Conservation (phyloP, 1,140 invertebrate species). For the Dendroctonus valens region DNA sequence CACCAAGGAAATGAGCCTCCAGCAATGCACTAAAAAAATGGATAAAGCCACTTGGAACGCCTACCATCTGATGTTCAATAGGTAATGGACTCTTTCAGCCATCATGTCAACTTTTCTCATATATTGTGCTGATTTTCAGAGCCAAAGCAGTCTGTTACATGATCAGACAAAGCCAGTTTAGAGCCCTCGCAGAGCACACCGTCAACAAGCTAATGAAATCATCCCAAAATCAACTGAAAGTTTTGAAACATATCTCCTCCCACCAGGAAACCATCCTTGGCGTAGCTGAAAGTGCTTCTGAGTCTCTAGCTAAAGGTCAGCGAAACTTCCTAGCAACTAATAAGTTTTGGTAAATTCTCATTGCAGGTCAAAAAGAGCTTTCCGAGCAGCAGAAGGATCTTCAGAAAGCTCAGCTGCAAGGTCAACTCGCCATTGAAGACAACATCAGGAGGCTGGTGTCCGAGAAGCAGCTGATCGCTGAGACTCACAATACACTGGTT, state of each 20-base stretch:
- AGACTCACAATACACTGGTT: constrained; percentile 59
- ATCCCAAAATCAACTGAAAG: constrained; percentile 50
- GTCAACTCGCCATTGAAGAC: constrained; percentile 55
- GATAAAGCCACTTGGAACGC: constrained; percentile 69
- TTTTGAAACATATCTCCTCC: constrained; percentile 50
- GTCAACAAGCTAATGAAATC: constrained; percentile 65
- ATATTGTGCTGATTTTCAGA: constrained; percentile 40
- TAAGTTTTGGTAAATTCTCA: neutral
- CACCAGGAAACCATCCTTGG: constrained; percentile 58
- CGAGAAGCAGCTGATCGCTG: constrained; percentile 62
- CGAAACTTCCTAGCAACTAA: neutral
- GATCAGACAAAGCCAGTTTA: constrained; percentile 64
- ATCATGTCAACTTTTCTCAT: too few species aligned
- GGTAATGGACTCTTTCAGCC: constrained; percentile 3
- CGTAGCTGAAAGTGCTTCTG: constrained; percentile 55
- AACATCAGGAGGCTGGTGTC: constrained; percentile 59
- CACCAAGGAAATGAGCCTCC: constrained; percentile 60
- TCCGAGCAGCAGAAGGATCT: constrained; percentile 57
- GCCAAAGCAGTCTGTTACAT: constrained; percentile 68
- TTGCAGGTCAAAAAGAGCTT: constrained; percentile 54
- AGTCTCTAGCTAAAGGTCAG: constrained; percentile 52
- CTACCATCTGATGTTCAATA: constrained; percentile 68
- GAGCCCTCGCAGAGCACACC: constrained; percentile 64
- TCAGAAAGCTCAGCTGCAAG: constrained; percentile 53
- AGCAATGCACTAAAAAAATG: constrained; percentile 66